Percentiles rank a stretch among this genome's conserved stretches.
Conservation (phyloP, 2,888 invertebrate species). For the Sarcophaga caerulescens region DNA sequence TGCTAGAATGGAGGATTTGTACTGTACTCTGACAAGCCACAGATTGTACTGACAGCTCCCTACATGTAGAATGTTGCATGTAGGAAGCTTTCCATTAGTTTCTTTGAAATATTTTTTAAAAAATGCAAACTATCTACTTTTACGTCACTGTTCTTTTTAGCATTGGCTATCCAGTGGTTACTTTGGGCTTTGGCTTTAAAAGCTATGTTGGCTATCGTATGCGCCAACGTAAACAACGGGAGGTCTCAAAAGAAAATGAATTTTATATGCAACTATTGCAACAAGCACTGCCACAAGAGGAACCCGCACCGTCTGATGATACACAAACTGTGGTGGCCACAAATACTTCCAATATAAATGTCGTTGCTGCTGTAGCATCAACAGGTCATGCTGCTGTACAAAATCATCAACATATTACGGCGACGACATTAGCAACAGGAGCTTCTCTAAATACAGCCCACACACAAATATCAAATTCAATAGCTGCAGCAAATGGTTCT, state of each 20-base stretch:
- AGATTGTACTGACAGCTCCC: too few species aligned
- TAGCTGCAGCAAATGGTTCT: constrained; percentile 74
- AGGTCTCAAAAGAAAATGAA: constrained; percentile 96
- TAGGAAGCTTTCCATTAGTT: too few species aligned
- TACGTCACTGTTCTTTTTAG: constrained; percentile 79
- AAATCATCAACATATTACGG: constrained; percentile 56
- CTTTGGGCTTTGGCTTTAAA: constrained; percentile 97
- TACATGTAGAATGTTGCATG: too few species aligned
- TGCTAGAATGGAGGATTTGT: too few species aligned
- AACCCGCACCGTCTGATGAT: constrained; percentile 72
- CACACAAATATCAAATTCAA: constrained; percentile 69
- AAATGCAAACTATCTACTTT: too few species aligned
- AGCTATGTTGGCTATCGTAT: constrained; percentile 94
- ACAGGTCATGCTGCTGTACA: constrained; percentile 66
- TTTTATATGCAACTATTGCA: constrained; percentile 96
- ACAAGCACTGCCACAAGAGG: constrained; percentile 91
- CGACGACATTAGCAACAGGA: constrained; percentile 50
- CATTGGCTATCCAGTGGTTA: constrained; percentile 96
- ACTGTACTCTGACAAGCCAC: too few species aligned
- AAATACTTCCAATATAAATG: constrained; percentile 56
- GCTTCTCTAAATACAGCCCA: constrained; percentile 62
- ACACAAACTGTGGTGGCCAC: constrained; percentile 61
- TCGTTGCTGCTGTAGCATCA: constrained; percentile 60
- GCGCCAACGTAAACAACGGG: constrained; percentile 94
- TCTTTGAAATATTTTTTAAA: too few species aligned